phyloP scores from a whole-genome alignment of 2,797 vertebrate species.

The Centroberyx gerrardi region DNA sequence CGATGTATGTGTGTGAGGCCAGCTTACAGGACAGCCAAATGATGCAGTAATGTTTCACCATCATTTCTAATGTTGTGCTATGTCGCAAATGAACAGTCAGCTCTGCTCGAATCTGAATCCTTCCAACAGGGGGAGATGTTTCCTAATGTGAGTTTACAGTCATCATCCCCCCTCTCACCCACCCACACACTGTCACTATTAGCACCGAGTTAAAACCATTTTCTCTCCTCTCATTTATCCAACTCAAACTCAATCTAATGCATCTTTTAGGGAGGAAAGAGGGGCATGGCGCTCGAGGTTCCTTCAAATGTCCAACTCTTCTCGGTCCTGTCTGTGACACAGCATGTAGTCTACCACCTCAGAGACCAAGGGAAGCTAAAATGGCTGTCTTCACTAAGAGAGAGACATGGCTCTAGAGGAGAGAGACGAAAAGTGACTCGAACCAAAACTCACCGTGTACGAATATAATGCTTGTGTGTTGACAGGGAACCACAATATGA shows the following conservation, averaged over 20 bases:
- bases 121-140: slow-evolving; percentile 88
- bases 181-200: slow-evolving; percentile 78
- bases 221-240: slow-evolving; percentile 77
- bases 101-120: slow-evolving; percentile 46
- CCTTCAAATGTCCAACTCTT: slow-evolving; percentile 61
- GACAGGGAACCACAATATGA: slow-evolving; percentile 66
- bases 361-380: slow-evolving; percentile 55
- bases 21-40: slow-evolving; percentile 62
- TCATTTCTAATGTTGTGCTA: slow-evolving; percentile 49
- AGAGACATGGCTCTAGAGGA: slow-evolving; percentile 1
- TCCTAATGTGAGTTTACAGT: slow-evolving; percentile 78
- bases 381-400: slow-evolving; percentile 61
- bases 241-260: slow-evolving; percentile 61
- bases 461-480: slow-evolving; percentile 63
- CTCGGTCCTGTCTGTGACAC: slow-evolving; percentile 33
- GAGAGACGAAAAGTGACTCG: slow-evolving; percentile 62
- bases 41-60: slow-evolving; percentile 63
- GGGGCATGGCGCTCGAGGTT: slow-evolving; percentile 33
- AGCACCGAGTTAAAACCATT: slow-evolving; percentile 77
- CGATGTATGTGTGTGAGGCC: neutral
- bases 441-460: slow-evolving; percentile 69
- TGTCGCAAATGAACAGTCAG: slow-evolving; percentile 19
- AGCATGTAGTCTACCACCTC: slow-evolving; percentile 35
- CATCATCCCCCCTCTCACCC: slow-evolving; percentile 55
- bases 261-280: slow-evolving; percentile 56